Conservation (phyloP, 1,140 invertebrate genomes). For the Aphis gossypii region DNA sequence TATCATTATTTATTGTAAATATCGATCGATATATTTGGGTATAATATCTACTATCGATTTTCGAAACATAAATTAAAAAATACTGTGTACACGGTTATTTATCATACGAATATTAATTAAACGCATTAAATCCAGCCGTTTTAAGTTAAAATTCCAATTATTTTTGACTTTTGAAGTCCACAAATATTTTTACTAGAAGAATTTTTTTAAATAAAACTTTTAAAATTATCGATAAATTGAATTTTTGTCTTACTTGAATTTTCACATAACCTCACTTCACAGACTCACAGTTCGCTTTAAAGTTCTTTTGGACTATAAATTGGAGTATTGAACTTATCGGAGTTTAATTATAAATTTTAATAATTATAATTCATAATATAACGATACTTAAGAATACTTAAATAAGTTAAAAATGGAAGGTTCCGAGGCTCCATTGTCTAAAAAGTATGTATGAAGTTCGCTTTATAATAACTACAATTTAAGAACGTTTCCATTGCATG, state of each 20-base stretch:
- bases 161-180: not conserved
- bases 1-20: not conserved
- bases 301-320: not conserved
- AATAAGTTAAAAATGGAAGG: conserved; percentile 38
- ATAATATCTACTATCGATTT: not conserved
- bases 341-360: not conserved
- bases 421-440: conserved; percentile 36
- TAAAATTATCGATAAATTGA: not conserved
- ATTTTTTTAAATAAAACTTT: not conserved
- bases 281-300: not conserved
- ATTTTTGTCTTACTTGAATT: not conserved
- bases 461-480: not conserved
- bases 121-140: not conserved
- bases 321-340: no score
- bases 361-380: not conserved
- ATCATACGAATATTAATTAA: not conserved
- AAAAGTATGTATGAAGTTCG: conserved; percentile 35
- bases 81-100: not conserved
- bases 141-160: not conserved
- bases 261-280: conserved; percentile 24
- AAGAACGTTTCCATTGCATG: not conserved
- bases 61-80: not conserved
- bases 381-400: not conserved
- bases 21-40: not conserved
- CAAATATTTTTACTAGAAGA: not conserved